phyloP scores from a whole-genome alignment of 2,113 vertebrate genomes.

The Acrocephalus kingi region DNA sequence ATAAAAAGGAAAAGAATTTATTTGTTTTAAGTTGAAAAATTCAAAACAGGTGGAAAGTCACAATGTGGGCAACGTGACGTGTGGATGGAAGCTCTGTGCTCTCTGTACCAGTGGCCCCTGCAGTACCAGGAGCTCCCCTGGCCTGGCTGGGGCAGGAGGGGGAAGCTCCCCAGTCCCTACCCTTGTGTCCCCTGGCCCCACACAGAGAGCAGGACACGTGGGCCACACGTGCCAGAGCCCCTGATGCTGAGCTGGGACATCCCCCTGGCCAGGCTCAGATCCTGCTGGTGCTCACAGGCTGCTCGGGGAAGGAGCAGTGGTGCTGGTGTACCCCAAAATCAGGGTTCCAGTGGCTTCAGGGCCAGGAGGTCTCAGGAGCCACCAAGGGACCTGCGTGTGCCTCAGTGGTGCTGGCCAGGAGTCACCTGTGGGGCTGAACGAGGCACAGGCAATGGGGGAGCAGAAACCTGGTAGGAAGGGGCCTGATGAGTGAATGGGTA shows the following conservation, averaged over 20 bases:
- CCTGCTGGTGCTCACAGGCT: background rate
- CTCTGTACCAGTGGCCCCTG: background rate
- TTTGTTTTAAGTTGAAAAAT: slow-evolving; percentile 41
- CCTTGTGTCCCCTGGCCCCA: background rate
- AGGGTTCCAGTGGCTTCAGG: background rate
- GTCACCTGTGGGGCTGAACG: rapidly evolving
- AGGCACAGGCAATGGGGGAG: rapidly evolving
- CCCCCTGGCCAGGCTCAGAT: rapidly evolving
- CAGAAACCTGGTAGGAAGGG: background rate
- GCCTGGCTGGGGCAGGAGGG: background rate
- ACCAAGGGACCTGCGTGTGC: background rate
- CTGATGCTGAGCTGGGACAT: rapidly evolving
- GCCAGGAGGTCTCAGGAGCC: background rate
- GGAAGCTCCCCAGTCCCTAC: background rate
- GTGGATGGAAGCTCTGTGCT: background rate
- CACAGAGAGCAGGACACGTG: rapidly evolving
- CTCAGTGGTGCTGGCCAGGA: background rate
- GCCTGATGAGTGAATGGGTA: no score
- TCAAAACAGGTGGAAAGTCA: background rate
- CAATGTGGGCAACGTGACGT: rapidly evolving
- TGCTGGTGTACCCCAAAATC: background rate
- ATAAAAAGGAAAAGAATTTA: slow-evolving; percentile 11
- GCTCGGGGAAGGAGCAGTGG: rapidly evolving
- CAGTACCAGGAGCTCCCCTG: background rate
- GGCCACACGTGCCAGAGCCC: rapidly evolving